Evolutionary conservation across 2,888 invertebrate species (phyloP), one percentile per base, ranked within the genome.

Genomic region (Spodoptera littoralis): DNA sequence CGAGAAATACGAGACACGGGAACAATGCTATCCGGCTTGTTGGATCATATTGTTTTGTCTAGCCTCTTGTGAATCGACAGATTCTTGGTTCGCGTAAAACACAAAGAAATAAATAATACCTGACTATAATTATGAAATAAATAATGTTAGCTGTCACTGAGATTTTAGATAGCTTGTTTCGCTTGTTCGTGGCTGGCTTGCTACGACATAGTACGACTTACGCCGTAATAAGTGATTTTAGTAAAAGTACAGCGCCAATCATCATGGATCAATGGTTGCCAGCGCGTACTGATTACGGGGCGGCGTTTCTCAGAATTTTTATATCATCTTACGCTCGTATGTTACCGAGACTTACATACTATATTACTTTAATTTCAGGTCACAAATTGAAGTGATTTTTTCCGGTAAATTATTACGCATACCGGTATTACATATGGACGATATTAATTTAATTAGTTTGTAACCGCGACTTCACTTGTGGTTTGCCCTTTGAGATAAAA

Each of bases 1-100:
- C 71, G 76, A 82, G 84, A 86, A 84, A 76, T 83, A 82, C 82
- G 80, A 80, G 72, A 66, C 72, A 68, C 60, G 47, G 69, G 70
- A 67, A 78, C 78, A 82, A 83, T 80, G 66, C 73, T 65, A 77
- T 79, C 73, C 79, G 51, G 11, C 67, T 70, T 72, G 69, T 73
- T 67, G 60, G 73, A 76, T 79, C 71, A 78, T 76, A 70, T 78
- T 78, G 79, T 78, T 66, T 71, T 66, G 67, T 73, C 76, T 64
- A 68, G 48, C 60, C 30, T 45, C 43, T 51, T 42, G 50, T 48
- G 44, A 56, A 76, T 76, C 66, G 60, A 65, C 64, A 73, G 74
- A 77, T 79, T 67, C 71, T 60, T 47, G 46, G 24, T 8, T 66
- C 48, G 45, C 54, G 64, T 71, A 74, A 64, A 79, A 76, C 66